Conservation (phyloP, 2,113 vertebrate species). For the Carettochelys insculpta region DNA sequence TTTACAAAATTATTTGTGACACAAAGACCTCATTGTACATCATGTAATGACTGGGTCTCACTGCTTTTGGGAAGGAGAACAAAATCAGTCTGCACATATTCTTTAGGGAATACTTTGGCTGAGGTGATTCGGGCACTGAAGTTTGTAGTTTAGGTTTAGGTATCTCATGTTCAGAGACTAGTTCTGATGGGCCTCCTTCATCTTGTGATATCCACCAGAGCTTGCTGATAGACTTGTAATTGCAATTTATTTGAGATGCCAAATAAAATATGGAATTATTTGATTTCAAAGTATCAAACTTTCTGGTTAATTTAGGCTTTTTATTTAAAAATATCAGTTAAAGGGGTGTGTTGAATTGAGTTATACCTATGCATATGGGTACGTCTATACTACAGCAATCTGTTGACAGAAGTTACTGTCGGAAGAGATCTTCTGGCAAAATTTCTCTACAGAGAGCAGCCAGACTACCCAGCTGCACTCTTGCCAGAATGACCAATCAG, state of each 20-base stretch:
- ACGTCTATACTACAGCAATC: no score
- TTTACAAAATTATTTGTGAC: neutral
- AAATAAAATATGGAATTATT: fast-evolving
- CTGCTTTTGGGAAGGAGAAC: neutral
- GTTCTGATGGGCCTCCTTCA: neutral
- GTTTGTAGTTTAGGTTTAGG: neutral
- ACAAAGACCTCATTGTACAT: neutral
- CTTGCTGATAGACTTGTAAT: neutral
- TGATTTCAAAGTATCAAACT: neutral
- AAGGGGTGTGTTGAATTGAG: no score
- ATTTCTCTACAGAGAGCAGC: no score
- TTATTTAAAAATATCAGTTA: neutral
- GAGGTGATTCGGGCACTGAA: neutral
- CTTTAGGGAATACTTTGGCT: neutral
- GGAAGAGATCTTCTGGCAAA: no score
- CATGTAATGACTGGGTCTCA: neutral
- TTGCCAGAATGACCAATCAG: no score
- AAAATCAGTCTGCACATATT: neutral
- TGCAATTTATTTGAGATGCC: neutral
- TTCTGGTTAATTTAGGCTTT: neutral
- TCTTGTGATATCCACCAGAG: neutral
- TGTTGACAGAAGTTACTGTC: no score
- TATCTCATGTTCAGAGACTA: neutral
- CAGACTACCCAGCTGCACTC: no score
- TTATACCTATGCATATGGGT: no score